Evolutionary conservation across 2,797 vertebrate species (phyloP).

Genomic region (Trachurus trachurus): DNA sequence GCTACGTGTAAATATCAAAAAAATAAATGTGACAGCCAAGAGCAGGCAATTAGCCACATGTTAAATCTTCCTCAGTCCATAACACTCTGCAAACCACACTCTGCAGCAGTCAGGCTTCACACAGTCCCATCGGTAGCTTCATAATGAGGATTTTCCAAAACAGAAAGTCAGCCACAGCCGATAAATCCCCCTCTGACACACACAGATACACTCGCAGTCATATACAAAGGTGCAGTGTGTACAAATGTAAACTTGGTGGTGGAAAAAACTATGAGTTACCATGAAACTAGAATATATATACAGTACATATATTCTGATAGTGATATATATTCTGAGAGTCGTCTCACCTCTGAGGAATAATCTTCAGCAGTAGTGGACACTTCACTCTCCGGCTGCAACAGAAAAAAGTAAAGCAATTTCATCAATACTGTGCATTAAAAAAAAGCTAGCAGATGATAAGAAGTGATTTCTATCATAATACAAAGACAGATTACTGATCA

Average conservation of each 20-base stretch:
- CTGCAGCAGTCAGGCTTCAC: background rate
- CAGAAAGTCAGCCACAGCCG: background rate
- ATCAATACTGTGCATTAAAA: slow-evolving; percentile 8
- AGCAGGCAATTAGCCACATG: background rate
- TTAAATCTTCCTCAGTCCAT: background rate
- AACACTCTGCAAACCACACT: background rate
- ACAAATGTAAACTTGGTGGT: background rate
- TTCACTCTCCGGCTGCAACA: slow-evolving; percentile 94
- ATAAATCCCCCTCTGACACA: background rate
- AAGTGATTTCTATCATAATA: background rate
- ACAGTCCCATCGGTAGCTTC: background rate
- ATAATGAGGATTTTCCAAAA: background rate
- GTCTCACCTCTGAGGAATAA: slow-evolving; percentile 95
- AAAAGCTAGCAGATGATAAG: background rate
- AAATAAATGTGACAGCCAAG: background rate
- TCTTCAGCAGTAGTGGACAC: slow-evolving; percentile 95
- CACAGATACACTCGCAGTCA: background rate
- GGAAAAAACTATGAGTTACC: background rate
- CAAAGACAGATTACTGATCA: background rate
- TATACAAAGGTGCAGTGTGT: background rate
- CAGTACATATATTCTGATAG: too few relatives aligned
- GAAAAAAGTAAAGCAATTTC: slow-evolving; percentile 41
- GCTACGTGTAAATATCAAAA: background rate
- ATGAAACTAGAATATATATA: background rate
- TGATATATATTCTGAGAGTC: slow-evolving; percentile 1